These are phyloP conservation scores for Lates calcarifer DNA, from an alignment of 2,113 vertebrate genomes.

Conservation along the genomic window DNA sequence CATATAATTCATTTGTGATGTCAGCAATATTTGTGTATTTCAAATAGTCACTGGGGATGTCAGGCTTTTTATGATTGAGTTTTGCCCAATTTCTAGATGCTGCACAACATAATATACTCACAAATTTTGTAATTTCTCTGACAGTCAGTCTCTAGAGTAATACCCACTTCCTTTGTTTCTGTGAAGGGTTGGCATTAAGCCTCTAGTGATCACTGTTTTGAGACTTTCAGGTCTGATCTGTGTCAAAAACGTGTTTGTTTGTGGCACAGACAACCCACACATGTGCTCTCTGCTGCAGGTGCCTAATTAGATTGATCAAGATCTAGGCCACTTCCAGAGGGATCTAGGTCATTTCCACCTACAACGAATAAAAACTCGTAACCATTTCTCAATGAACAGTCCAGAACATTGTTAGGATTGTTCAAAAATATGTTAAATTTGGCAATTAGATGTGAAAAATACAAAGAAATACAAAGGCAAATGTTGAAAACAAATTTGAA, in stretches of 20 bases:
- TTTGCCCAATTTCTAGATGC: background rate
- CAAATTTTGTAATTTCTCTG: background rate
- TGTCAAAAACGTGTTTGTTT: constrained; percentile 6
- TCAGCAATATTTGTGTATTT: no score
- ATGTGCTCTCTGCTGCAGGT: constrained; percentile 19
- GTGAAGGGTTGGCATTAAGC: background rate
- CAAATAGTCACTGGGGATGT: no score
- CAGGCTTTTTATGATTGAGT: no score
- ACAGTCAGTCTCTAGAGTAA: background rate
- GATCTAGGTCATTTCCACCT: constrained; percentile 27
- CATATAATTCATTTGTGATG: background rate
- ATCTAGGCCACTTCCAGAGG: constrained; percentile 23
- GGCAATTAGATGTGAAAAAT: background rate
- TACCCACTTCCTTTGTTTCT: background rate
- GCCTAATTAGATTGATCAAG: constrained; percentile 28
- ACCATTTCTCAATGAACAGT: background rate
- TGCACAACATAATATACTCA: background rate
- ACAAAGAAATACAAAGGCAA: background rate
- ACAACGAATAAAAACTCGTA: background rate
- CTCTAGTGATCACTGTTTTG: background rate
- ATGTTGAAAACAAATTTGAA: background rate
- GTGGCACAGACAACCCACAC: background rate
- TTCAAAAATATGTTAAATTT: background rate
- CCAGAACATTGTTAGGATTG: background rate
- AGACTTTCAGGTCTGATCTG: background rate